phyloP scores from a whole-genome alignment of 2,797 vertebrate genomes.

The Synanceia verrucosa region DNA sequence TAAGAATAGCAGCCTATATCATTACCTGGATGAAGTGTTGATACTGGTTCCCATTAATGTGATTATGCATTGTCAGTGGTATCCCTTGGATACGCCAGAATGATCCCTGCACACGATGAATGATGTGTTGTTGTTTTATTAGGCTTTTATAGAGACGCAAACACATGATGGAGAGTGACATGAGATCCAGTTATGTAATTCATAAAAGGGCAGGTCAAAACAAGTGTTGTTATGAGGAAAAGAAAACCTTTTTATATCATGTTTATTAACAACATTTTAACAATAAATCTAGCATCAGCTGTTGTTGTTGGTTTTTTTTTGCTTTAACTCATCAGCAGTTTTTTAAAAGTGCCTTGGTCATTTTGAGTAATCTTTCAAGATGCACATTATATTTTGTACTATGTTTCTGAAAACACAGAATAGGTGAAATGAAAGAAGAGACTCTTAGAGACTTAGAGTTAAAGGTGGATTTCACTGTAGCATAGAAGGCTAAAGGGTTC shows the following conservation, averaged over 20 bases:
- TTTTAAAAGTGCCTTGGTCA: too few relatives aligned
- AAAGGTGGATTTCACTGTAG: neutral
- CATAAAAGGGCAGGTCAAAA: slow-evolving; percentile 12
- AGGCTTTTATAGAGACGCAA: slow-evolving; percentile 32
- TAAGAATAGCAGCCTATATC: slow-evolving; percentile 45
- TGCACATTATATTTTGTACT: too few relatives aligned
- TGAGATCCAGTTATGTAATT: slow-evolving; percentile 26
- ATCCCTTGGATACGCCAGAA: slow-evolving; percentile 50
- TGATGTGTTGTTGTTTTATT: slow-evolving; percentile 15
- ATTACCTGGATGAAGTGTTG: slow-evolving; percentile 46
- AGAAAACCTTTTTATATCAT: neutral
- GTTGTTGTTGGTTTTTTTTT: neutral
- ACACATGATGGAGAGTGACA: slow-evolving; percentile 14
- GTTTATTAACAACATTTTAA: neutral
- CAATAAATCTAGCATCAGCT: neutral
- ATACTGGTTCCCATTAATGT: slow-evolving; percentile 53
- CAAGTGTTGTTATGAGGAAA: slow-evolving; percentile 4
- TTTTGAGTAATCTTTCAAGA: too few relatives aligned
- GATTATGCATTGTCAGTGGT: slow-evolving; percentile 42
- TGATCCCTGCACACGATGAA: slow-evolving; percentile 32
- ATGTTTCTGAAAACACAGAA: too few relatives aligned
- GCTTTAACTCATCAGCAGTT: too few relatives aligned
- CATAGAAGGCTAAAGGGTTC: slow-evolving; percentile 12
- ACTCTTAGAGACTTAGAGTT: too few relatives aligned
- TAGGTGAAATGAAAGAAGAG: too few relatives aligned